Base-by-base conservation (phyloP, 1,140 invertebrate genomes). In the Halotydeus destructor region DNA sequence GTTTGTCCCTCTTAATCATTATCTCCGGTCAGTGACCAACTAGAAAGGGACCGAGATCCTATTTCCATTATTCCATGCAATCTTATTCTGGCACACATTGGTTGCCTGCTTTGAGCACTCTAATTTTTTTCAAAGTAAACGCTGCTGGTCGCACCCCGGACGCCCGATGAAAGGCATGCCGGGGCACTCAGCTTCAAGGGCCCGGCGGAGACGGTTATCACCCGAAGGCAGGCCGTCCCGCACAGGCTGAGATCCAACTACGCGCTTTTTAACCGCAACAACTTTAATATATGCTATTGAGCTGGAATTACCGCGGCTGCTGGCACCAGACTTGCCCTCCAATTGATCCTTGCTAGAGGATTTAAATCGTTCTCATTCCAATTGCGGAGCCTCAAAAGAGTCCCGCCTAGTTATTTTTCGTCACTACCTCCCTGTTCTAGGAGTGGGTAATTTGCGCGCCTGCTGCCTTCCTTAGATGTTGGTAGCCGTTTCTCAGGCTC, bases 391-490 rank as follows among this genome's bases (percentile, higher is more conserved):
- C 69, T 71, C 68, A 63, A 62, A 71, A 68, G 72, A 75, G 72
- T 70, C 67, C 68, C 63, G 69, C 73, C 76, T 78, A 69, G 71
- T 76, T 79, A 80, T 79, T 78, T 79, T 73, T 81, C 69, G 72
- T 80, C 75, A 78, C 67, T 69, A 68, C 66, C 67, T 70, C 65
- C 70, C 71, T 70, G 70, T 71, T 66, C 65, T 64, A 68, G 72
- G 72, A 79, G 65, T 79, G 76, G 74, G 74, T 79, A 80, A 75
- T 71, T 76, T 76, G 69, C 73, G 74, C 72, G 74, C 75, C 74
- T 79, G 75, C 75, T 79, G 75, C 76, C 74, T 78, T 80, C 75
- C 75, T 77, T 80, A 70, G 76, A 78, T 76, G 76, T 80, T n/a
- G 74, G 74, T 79, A 79, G 77, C 76, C 74, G 71, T 80, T 78